Base-by-base conservation (phyloP, 2,113 vertebrate genomes). In the Daboia siamensis region DNA sequence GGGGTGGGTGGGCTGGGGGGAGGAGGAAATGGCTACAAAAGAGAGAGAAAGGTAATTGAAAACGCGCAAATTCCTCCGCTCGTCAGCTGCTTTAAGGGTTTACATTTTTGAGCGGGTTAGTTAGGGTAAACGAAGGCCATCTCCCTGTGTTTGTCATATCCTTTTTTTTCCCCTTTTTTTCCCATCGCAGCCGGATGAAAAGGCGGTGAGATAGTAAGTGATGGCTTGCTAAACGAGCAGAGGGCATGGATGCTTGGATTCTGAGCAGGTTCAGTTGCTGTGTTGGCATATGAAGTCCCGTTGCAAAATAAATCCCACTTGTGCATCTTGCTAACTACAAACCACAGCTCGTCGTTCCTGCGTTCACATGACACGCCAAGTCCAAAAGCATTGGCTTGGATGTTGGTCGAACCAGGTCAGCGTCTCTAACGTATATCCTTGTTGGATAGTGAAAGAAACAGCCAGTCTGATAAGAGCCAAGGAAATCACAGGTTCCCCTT, bases 21-120 rank as follows among this genome's bases (percentile, higher is more conserved):
- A 39, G 39, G 39, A 39, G 39, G 39, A 95, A 93, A 95, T 95
- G 94, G 93, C 89, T 93, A 85, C 88, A 94, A 93, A 46, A 86
- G 59, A 46, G 92, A 92, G 91, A 26, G 17, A 57, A 17, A 13
- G n/a, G 55, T 33, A 0, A 51, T 0, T 1, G n/a, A 4, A 80
- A 21, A 54, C 0, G 87, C 85, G 64, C 51, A 86, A 88, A 52
- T 52, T 23, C 54, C 5, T 88, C 17, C 57, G 51, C 88, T 39
- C 13, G 2, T 84, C 90, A 33, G 86, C 21, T 52, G 93, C 48
- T 6, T 88, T 39, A n/a, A 93, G 85, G 55, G n/a, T 87, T 26
- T 61, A 52, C 33, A n/a, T 29, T 12, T 80, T n/a, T 89, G 52
- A 26, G 24, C 3, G 9, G n/a, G n/a, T n/a, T n/a, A n/a, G 24